A percentile compares a stretch with the other conserved stretches of the same genome.
phyloP scores from a whole-genome alignment of 2,888 invertebrate species.

The Tryphoninae sp. region DNA sequence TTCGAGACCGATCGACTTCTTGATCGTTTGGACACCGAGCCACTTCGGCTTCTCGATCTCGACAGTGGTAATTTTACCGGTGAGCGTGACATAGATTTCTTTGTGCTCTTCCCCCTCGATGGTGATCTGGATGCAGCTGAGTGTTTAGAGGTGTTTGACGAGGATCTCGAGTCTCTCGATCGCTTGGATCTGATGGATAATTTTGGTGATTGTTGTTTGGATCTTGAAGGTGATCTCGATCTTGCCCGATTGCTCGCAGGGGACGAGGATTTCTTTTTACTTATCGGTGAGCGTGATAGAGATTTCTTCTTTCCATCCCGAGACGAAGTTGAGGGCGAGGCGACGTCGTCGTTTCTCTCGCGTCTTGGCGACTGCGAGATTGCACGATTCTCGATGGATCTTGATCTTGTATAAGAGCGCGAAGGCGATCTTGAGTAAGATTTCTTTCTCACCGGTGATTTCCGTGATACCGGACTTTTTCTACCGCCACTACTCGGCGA shows the following conservation, averaged over 20 bases:
- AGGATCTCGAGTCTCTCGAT: constrained; percentile 72
- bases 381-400: constrained; percentile 65
- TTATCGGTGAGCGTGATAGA: constrained; percentile 64
- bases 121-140: constrained; percentile 71
- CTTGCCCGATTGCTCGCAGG: constrained; percentile 53
- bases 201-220: constrained; percentile 64
- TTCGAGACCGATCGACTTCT: constrained; percentile 73
- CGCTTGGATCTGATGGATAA: constrained; percentile 61
- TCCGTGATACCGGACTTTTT: constrained; percentile 64
- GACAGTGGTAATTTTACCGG: constrained; percentile 66
- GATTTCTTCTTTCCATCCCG: constrained; percentile 68
- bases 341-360: constrained; percentile 31
- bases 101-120: constrained; percentile 68
- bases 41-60: constrained; percentile 69
- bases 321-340: constrained; percentile 63
- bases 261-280: constrained; percentile 69
- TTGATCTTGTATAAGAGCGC: constrained; percentile 74
- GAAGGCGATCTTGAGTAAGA: constrained; percentile 71
- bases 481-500: constrained; percentile 63
- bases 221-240: constrained; percentile 65
- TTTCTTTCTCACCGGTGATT: constrained; percentile 69
- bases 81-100: constrained; percentile 69
- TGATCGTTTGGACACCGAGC: constrained; percentile 68
- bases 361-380: constrained; percentile 71
- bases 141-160: constrained; percentile 63